phyloP scores from a whole-genome alignment of 2,797 vertebrate genomes.

The Trematomus bernacchii region DNA sequence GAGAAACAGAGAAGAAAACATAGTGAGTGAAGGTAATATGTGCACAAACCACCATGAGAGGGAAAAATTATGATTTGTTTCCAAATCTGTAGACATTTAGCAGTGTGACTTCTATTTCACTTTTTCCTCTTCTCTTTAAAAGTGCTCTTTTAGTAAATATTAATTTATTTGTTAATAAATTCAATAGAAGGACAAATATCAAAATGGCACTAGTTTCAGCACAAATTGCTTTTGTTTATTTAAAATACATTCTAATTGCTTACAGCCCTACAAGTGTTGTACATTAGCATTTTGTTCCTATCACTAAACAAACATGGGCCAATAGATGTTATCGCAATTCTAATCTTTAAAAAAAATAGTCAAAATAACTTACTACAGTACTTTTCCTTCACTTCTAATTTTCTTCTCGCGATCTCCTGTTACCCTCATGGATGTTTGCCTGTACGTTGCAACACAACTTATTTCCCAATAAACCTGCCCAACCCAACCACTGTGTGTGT shows the following conservation, averaged over 20 bases:
- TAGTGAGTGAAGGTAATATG: conserved; percentile 8
- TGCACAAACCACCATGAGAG: conserved; percentile 5
- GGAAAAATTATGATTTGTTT: no score
- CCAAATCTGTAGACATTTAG: no score
- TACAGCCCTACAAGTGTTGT: neutral
- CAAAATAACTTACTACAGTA: neutral
- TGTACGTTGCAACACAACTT: conserved; percentile 22
- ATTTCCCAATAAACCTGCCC: neutral
- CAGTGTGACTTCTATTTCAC: neutral
- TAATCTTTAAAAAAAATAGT: no score
- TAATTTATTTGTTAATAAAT: neutral
- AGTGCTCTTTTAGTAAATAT: neutral
- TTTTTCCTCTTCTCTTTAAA: neutral
- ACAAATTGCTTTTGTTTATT: neutral
- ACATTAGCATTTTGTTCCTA: no score
- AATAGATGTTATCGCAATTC: no score
- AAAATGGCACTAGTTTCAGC: no score
- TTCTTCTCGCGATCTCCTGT: neutral
- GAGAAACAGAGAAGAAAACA: conserved; percentile 9
- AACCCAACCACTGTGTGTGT: neutral
- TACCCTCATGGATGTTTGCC: neutral
- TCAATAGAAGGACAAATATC: neutral
- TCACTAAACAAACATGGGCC: no score
- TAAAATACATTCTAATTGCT: neutral
- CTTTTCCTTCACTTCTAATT: neutral